Evolutionary conservation across 2,797 vertebrate genomes (phyloP).

Genomic region (Sparidentex hasta): DNA sequence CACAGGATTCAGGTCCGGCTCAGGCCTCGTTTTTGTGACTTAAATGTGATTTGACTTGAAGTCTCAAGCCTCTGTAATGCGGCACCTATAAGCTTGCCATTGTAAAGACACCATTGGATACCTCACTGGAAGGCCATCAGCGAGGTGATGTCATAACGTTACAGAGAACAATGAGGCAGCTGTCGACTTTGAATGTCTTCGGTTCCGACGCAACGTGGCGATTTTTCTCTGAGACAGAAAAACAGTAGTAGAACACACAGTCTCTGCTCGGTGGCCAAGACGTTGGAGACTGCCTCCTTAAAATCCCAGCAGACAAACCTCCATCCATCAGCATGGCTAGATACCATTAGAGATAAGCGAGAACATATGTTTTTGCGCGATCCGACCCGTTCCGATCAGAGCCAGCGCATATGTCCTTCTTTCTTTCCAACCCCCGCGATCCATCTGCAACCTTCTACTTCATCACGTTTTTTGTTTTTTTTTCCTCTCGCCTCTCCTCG

Average conservation of each 20-base stretch:
- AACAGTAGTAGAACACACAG: background rate
- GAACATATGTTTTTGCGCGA: conserved; percentile 14
- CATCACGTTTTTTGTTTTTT: conserved; percentile 23
- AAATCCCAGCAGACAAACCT: background rate
- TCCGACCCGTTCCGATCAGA: conserved; percentile 27
- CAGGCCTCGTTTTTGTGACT: background rate
- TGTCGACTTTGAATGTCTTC: background rate
- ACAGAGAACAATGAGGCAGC: background rate
- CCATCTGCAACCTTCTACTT: conserved; percentile 33
- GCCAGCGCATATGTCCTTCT: background rate
- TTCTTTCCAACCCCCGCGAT: conserved; percentile 11
- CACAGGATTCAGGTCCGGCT: background rate
- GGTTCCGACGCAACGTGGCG: too few relatives aligned
- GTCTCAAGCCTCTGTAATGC: background rate
- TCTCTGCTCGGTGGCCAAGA: background rate
- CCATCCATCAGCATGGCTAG: background rate
- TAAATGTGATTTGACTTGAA: background rate
- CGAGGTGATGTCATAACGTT: background rate
- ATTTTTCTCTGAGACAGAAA: too few relatives aligned
- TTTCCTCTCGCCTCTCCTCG: conserved; percentile 50
- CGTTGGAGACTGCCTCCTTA: background rate
- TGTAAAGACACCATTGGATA: background rate
- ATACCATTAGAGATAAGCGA: background rate
- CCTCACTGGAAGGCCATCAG: background rate
- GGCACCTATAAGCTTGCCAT: background rate